Evolutionary conservation across 2,888 invertebrate species (phyloP).

Genomic region (Tupiocoris notatus): DNA sequence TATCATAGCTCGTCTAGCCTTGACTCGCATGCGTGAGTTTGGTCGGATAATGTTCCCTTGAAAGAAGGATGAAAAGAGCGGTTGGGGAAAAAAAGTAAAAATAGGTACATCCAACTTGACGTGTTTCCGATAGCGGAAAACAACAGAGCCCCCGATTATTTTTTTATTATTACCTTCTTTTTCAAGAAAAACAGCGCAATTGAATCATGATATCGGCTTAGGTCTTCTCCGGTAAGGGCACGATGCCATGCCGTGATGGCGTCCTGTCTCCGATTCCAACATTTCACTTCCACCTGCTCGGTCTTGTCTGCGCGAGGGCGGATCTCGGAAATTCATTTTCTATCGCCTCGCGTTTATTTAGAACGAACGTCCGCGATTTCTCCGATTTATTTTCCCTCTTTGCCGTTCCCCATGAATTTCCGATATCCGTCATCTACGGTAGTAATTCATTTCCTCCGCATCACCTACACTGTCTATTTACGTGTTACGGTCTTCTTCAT

Average conservation of each 20-base stretch:
- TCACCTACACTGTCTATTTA: too few relatives aligned
- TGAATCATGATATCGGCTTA: constrained; percentile 33
- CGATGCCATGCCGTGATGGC: constrained; percentile 21
- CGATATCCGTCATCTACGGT: too few relatives aligned
- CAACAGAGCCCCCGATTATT: constrained; percentile 4
- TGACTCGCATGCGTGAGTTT: constrained; percentile 17
- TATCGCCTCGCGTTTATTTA: constrained; percentile 8
- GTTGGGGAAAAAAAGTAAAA: not conserved
- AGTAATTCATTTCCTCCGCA: too few relatives aligned
- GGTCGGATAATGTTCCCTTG: constrained; percentile 10
- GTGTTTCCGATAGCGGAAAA: constrained; percentile 26
- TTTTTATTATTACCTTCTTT: too few relatives aligned
- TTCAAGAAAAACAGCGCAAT: constrained; percentile 2
- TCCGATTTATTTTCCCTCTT: too few relatives aligned
- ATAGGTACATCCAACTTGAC: constrained; percentile 28
- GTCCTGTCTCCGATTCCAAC: constrained; percentile 24
- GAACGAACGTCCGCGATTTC: too few relatives aligned
- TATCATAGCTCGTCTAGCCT: too few relatives aligned
- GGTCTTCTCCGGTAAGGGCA: not conserved
- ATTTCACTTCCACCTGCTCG: constrained; percentile 32
- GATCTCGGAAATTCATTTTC: constrained; percentile 12
- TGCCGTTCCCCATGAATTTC: too few relatives aligned
- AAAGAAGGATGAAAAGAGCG: not conserved
- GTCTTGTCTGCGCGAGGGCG: constrained; percentile 11
- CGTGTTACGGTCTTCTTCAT: too few relatives aligned